phyloP scores from a whole-genome alignment of 2,797 vertebrate genomes.

The Glyptemys insculpta region DNA sequence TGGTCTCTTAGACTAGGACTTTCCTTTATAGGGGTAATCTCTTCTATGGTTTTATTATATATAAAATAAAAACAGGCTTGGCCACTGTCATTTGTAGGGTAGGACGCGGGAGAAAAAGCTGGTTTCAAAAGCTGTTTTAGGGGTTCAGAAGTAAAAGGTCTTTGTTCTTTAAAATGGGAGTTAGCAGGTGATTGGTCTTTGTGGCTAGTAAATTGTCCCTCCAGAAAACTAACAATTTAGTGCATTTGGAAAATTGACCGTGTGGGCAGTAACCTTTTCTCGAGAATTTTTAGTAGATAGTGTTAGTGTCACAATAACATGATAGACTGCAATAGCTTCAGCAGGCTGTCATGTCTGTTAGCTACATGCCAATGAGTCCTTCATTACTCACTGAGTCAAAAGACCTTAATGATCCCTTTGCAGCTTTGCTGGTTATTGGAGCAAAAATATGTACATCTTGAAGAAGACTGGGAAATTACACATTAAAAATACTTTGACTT shows the following conservation, averaged over 20 bases:
- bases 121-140: conserved; percentile 5
- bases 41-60: background rate
- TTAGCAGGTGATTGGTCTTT: conserved; percentile 46
- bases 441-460: conserved; percentile 49
- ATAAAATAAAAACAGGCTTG: background rate
- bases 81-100: background rate
- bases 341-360: conserved; percentile 50
- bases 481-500: conserved; percentile 63
- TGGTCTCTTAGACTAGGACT: background rate
- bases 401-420: conserved; percentile 69
- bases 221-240: conserved; percentile 25
- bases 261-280: conserved; percentile 67
- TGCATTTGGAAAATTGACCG: conserved; percentile 55
- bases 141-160: conserved; percentile 18
- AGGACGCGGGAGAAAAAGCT: background rate
- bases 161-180: conserved; percentile 26
- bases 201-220: background rate
- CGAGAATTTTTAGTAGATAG: conserved; percentile 57
- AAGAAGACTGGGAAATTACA: conserved; percentile 63
- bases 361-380: conserved; percentile 59
- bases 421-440: conserved; percentile 61
- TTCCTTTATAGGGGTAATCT: background rate
- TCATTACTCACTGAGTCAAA: conserved; percentile 54
- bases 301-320: conserved; percentile 54
- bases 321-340: conserved; percentile 45